Percentiles rank a stretch among this genome's conserved stretches.
phyloP scores from a whole-genome alignment of 2,113 vertebrate genomes.

The Eudyptes chrysolophus region DNA sequence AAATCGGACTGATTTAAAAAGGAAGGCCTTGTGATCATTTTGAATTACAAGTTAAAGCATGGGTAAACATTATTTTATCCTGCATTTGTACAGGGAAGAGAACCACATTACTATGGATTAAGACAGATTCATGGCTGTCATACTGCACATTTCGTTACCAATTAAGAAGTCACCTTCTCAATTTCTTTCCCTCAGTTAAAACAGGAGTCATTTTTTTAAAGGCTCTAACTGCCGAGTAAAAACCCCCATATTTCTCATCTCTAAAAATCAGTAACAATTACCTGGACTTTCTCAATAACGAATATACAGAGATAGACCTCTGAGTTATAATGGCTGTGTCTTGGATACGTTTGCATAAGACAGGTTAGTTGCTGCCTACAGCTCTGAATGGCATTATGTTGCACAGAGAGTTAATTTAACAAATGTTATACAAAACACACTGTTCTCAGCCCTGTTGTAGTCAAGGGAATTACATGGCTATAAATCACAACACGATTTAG shows the following conservation, averaged over 20 bases:
- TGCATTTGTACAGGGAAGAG: background rate
- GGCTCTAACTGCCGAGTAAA: background rate
- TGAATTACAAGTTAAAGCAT: background rate
- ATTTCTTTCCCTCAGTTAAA: background rate
- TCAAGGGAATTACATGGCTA: background rate
- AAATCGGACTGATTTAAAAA: background rate
- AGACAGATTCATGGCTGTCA: background rate
- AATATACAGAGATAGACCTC: background rate
- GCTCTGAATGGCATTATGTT: background rate
- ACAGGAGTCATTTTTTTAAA: background rate
- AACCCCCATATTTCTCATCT: background rate
- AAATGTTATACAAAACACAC: background rate
- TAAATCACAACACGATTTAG: background rate
- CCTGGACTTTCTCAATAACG: background rate
- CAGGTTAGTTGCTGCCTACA: background rate
- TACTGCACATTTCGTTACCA: background rate
- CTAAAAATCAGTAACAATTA: background rate
- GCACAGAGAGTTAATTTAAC: background rate
- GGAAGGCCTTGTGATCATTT: background rate
- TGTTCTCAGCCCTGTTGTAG: background rate
- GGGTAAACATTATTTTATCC: background rate
- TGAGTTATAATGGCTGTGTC: background rate
- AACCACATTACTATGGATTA: background rate
- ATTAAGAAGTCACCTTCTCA: background rate
- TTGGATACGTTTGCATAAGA: background rate